These are phyloP conservation scores for Camponotus fellah DNA, from an alignment of 2,888 invertebrate genomes.

Conservation along the genomic window DNA sequence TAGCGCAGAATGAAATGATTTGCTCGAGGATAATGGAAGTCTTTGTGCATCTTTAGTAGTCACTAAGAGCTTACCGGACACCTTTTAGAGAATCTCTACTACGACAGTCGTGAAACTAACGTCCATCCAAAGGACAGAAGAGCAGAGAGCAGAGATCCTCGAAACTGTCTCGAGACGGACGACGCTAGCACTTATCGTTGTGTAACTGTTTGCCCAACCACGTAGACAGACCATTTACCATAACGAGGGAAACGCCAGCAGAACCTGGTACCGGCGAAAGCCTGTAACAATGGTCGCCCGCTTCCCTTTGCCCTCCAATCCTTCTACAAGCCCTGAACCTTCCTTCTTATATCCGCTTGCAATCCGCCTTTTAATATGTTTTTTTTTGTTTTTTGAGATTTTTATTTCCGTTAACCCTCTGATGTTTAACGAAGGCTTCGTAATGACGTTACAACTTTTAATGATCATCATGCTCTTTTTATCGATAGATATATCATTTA, in stretches of 20 bases:
- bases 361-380: slow-evolving; percentile 41
- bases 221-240: slow-evolving; percentile 83
- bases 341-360: slow-evolving; percentile 31
- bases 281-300: slow-evolving; percentile 72
- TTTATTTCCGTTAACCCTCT: slow-evolving; percentile 13
- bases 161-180: slow-evolving; percentile 81
- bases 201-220: slow-evolving; percentile 82
- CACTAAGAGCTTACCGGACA: slow-evolving; percentile 57
- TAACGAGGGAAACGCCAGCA: slow-evolving; percentile 82
- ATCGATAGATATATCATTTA: not conserved
- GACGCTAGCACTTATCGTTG: slow-evolving; percentile 80
- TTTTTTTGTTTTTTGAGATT: slow-evolving; percentile 6
- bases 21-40: slow-evolving; percentile 63
- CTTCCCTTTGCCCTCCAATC: slow-evolving; percentile 54
- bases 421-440: not conserved
- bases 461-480: not conserved
- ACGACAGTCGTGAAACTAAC: slow-evolving; percentile 49
- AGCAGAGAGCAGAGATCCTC: slow-evolving; percentile 69
- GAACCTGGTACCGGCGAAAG: slow-evolving; percentile 71
- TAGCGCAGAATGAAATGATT: slow-evolving; percentile 65
- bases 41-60: slow-evolving; percentile 70
- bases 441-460: not conserved
- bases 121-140: slow-evolving; percentile 60
- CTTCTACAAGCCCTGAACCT: slow-evolving; percentile 45
- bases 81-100: slow-evolving; percentile 67